Evolutionary conservation across 2,113 vertebrate genomes (phyloP), one percentile per base, ranked within the genome.

Genomic region (Pygoscelis adeliae): DNA sequence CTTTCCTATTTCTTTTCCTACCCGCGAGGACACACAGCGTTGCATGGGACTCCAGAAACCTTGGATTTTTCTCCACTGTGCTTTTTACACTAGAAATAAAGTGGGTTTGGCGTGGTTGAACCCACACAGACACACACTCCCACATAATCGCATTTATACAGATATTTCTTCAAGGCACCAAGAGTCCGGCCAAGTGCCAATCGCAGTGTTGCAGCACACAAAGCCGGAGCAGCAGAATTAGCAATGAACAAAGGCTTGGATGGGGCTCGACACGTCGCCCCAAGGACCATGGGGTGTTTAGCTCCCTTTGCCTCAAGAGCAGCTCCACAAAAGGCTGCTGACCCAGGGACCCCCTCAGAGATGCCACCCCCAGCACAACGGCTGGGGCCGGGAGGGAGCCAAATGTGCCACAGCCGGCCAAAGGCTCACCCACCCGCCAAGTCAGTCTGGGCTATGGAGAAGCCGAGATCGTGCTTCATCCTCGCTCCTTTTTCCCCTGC

Each of bases 201-300:
- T 15, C 2, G 2, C 56, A 85, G 66, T 20, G 62, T 21, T 94
- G 82, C 70, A 86, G 62, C 42, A 58, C 70, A 52, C 55, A 72
- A 65, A 93, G 19, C 40, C 9, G 1, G 56, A 96, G 61, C 81
- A 79, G 65, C 59, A 83, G 52, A 87, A 76, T 63, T 47, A 56
- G 30, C 20, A 38, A 27, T n/a, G 78, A 93, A 46, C 49, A 92
- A 93, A 87, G 70, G 30, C 44, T 90, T 80, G 53, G 56, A 55
- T 0, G 3, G 6, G 23, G 21, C 56, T 94, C 1, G 1, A 23
- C 3, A 0, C 0, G 0, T 63, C 4, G 3, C 44, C 77, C 47
- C 13, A 2, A 49, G 56, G 49, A 76, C 42, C 2, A 1, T 2
- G 8, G 30, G 36, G 40, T 1, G 1, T 61, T 86, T 50, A 42